A percentile compares a stretch with the other conserved stretches of the same genome.
Evolutionary conservation across 2,797 vertebrate genomes (phyloP).

Genomic region (Hypotaenidia okinawae): DNA sequence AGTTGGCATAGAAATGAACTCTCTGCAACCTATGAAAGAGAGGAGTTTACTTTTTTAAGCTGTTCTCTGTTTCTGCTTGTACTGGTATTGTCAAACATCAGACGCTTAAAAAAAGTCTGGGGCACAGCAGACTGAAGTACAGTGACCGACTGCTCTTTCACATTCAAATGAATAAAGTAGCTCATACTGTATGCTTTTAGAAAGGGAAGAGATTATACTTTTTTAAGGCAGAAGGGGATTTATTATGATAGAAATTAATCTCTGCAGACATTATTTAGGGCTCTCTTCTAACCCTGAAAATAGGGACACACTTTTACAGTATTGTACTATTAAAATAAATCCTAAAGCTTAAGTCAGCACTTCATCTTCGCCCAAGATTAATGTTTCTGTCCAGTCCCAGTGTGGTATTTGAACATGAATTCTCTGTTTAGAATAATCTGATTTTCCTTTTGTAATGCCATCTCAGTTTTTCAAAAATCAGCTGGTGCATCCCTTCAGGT

Average conservation of each 20-base stretch:
- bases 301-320: background rate
- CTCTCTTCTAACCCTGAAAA: constrained; percentile 16
- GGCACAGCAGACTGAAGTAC: background rate
- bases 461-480: background rate
- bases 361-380: constrained; percentile 43
- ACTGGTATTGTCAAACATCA: constrained; percentile 6
- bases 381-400: background rate
- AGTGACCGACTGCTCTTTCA: constrained; percentile 34
- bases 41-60: constrained; percentile 30
- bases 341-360: constrained; percentile 4
- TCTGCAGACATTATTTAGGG: background rate
- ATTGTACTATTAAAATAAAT: background rate
- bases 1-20: constrained; percentile 46
- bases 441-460: background rate
- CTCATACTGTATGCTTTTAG: background rate
- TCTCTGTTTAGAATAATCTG: constrained; percentile 1
- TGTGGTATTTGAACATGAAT: background rate
- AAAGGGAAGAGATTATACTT: constrained; percentile 16
- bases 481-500: background rate
- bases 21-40: background rate
- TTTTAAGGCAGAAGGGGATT: constrained; percentile 45
- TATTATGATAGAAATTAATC: constrained; percentile 44
- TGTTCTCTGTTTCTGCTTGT: constrained; percentile 30
- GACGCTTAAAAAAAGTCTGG: background rate
- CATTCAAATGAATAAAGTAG: constrained; percentile 40